Base-by-base conservation (phyloP, 1,140 invertebrate species). In the Myzus persicae region DNA sequence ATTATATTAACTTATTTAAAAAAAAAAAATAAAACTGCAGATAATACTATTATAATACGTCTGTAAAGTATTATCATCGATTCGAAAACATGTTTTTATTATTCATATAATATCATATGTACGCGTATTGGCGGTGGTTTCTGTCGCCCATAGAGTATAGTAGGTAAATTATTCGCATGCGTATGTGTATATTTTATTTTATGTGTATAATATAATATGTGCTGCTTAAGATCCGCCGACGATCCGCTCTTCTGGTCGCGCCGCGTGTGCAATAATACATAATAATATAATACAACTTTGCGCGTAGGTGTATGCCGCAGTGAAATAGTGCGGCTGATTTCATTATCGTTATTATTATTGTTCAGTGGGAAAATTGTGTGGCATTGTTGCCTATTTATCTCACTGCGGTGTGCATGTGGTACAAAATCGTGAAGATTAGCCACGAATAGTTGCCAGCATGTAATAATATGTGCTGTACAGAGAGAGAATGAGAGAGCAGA, bases 381-480 rank as follows among this genome's bases (percentile, higher is more conserved):
- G 67, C n/a, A 92, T 92, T 92, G 59, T 92, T 91, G 90, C 90
- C 87, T 81, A n/a, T 91, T n/a, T 91, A 81, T 46, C 24, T 90
- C 89, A 44, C 22, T 36, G 24, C n/a, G 67, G 18, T 26, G 38
- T n/a, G 54, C 40, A 89, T n/a, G 48, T 51, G 31, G 36, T 31
- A 9, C 48, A 26, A 31, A 54, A 31, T 54, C 48, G 88, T 89
- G 88, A 89, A 89, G 46, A 89, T 89, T 54, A 31, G 48, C 36
- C 22, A 11, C 36, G 36, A 89, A 48, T 51, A n/a, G 87, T 44
- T n/a, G 1, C 59, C 14, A n/a, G n/a, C n/a, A n/a, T 18, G 31
- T 76, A 76, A n/a, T 76, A 44, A 36, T 48, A 38, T 48, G 8
- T 36, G 36, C 44, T 20, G 3, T 1, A 11, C 0, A n/a, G 48